These are phyloP conservation scores for Platynereis dumerilii DNA, from an alignment of 2,888 invertebrate genomes.

Conservation along the genomic window DNA sequence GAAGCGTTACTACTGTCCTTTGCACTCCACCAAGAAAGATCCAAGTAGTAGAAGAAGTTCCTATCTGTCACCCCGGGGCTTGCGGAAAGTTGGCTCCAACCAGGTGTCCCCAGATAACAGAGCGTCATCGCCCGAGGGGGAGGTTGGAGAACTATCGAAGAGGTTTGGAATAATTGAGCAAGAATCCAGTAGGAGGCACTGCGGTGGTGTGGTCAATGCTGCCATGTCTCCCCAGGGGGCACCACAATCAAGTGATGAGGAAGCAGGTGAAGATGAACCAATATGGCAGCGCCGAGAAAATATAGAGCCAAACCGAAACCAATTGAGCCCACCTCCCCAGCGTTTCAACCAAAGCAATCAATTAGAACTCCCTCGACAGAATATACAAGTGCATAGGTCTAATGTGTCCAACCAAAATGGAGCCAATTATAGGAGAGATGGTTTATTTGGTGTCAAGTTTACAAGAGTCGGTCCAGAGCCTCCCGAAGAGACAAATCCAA, in stretches of 20 bases:
- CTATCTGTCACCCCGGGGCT: too few relatives aligned
- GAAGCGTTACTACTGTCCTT: slow-evolving; percentile 9
- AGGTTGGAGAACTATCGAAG: slow-evolving; percentile 17
- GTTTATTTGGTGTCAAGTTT: not conserved
- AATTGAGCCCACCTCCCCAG: too few relatives aligned
- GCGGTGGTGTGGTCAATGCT: not conserved
- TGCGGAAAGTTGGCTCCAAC: too few relatives aligned
- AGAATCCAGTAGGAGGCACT: not conserved
- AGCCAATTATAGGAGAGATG: not conserved
- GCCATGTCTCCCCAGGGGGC: not conserved
- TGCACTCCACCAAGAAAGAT: not conserved
- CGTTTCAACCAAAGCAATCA: too few relatives aligned
- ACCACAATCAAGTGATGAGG: not conserved
- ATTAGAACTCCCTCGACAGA: not conserved
- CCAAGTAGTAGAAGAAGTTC: too few relatives aligned
- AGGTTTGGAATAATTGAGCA: slow-evolving; percentile 8
- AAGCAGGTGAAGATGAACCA: not conserved
- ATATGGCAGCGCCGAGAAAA: not conserved
- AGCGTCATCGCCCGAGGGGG: slow-evolving; percentile 13
- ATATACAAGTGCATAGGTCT: too few relatives aligned
- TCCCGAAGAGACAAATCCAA: not conserved
- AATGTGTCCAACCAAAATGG: not conserved
- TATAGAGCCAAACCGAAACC: not conserved
- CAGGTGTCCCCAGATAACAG: too few relatives aligned
- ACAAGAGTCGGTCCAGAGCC: not conserved